Evolutionary conservation across 2,888 invertebrate genomes (phyloP).

Genomic region (Macropis europaea): DNA sequence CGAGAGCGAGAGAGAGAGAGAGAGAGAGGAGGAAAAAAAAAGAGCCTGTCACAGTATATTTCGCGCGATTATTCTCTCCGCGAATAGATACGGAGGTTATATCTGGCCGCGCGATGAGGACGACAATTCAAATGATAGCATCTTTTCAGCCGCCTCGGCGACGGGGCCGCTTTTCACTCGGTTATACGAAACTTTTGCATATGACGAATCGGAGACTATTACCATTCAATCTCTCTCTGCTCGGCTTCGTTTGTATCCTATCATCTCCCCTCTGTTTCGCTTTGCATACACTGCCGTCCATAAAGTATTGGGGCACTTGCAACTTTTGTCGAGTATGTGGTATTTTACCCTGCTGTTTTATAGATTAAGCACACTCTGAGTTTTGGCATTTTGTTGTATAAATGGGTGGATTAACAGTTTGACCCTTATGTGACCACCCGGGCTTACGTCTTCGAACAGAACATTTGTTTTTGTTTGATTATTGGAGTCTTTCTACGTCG

Average conservation of each 20-base stretch:
- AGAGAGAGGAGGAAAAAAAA: conserved; percentile 19
- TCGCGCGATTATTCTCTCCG: conserved; percentile 72
- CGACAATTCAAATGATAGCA: conserved; percentile 75
- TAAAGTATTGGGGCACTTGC: conserved; percentile 27
- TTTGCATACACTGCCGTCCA: conserved; percentile 66
- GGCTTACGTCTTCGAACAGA: no score
- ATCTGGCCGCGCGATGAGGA: conserved; percentile 62
- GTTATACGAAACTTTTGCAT: conserved; percentile 72
- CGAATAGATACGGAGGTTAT: conserved; percentile 57
- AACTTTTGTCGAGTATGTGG: no score
- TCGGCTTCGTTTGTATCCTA: conserved; percentile 72
- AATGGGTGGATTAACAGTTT: no score
- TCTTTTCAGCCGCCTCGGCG: conserved; percentile 65
- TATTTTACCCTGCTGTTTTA: no score
- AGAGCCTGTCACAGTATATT: conserved; percentile 63
- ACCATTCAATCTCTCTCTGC: conserved; percentile 77
- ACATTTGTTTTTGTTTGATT: no score
- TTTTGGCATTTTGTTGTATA: no score
- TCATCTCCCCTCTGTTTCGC: conserved; percentile 67
- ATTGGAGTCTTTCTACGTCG: no score
- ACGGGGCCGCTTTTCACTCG: conserved; percentile 56
- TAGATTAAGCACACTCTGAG: no score
- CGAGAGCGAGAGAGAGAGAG: not conserved
- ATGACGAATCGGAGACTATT: conserved; percentile 78
- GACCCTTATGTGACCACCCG: no score